A percentile compares a stretch with the other conserved stretches of the same genome.
Evolutionary conservation across 2,888 invertebrate species (phyloP).

Genomic region (Oscheius sp.): DNA sequence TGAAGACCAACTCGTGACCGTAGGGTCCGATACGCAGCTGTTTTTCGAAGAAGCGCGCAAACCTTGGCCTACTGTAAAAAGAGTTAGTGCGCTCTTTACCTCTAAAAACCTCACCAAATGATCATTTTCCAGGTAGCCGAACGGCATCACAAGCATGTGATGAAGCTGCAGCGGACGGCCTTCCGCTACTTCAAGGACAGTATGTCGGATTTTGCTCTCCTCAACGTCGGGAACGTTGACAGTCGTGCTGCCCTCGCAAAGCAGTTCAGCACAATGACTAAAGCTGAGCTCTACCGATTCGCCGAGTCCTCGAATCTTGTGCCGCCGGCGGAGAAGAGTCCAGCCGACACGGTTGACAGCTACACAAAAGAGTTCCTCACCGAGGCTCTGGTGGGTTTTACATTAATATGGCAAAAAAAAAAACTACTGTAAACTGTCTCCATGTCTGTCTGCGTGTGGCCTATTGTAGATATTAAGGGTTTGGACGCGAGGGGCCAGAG

Average conservation of each 20-base stretch:
- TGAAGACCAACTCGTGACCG: no score
- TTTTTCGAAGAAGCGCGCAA: no score
- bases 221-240: conserved; percentile 95
- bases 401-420: no score
- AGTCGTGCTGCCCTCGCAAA: conserved; percentile 85
- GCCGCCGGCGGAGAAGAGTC: conserved; percentile 77
- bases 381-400: conserved; percentile 83
- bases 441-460: no score
- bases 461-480: no score
- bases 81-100: no score
- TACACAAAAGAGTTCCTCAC: conserved; percentile 84
- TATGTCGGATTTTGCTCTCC: conserved; percentile 86
- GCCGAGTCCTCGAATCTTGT: conserved; percentile 89
- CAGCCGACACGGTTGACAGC: conserved; percentile 73
- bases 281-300: conserved; percentile 85
- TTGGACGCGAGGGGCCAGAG: no score
- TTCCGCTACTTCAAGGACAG: conserved; percentile 79
- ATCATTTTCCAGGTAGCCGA: conserved; percentile 81
- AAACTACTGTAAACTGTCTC: no score
- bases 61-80: no score
- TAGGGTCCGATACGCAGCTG: no score
- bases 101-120: not conserved
- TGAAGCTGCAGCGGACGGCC: conserved; percentile 91
- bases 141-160: conserved; percentile 91
- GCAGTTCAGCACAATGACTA: conserved; percentile 81